A percentile compares a stretch with the other conserved stretches of the same genome.
phyloP scores from a whole-genome alignment of 2,113 vertebrate species.

The Passer domesticus region DNA sequence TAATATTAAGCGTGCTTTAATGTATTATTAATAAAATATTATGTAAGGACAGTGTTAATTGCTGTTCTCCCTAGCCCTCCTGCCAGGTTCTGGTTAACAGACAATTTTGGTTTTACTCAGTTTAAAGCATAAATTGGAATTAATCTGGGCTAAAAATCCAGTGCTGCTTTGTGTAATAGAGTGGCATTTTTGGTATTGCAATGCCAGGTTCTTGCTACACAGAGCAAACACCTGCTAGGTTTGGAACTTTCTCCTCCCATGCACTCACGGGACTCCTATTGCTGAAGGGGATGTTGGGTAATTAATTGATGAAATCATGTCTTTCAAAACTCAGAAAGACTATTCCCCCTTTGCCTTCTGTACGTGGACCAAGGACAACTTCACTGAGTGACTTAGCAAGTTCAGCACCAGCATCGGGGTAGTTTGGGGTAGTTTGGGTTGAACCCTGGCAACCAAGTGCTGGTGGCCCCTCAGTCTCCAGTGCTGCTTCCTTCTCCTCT shows the following conservation, averaged over 20 bases:
- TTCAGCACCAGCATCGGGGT: background rate
- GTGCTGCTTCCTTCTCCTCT: background rate
- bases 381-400: background rate
- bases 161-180: background rate
- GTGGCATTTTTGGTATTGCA: background rate
- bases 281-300: background rate
- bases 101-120: background rate
- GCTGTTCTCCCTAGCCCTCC: background rate
- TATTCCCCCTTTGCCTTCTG: background rate
- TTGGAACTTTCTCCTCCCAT: background rate
- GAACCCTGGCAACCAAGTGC: background rate
- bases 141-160: background rate
- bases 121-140: background rate
- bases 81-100: background rate
- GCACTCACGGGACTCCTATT: background rate
- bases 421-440: background rate
- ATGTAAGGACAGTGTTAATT: background rate
- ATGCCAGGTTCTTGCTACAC: background rate
- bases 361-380: background rate
- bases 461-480: background rate
- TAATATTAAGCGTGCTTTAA: background rate
- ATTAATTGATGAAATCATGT: background rate
- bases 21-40: background rate
- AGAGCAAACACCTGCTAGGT: background rate
- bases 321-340: background rate